Evolutionary conservation across 2,888 invertebrate species (phyloP), one percentile per base, ranked within the genome.

Genomic region (Aphrophora alni): DNA sequence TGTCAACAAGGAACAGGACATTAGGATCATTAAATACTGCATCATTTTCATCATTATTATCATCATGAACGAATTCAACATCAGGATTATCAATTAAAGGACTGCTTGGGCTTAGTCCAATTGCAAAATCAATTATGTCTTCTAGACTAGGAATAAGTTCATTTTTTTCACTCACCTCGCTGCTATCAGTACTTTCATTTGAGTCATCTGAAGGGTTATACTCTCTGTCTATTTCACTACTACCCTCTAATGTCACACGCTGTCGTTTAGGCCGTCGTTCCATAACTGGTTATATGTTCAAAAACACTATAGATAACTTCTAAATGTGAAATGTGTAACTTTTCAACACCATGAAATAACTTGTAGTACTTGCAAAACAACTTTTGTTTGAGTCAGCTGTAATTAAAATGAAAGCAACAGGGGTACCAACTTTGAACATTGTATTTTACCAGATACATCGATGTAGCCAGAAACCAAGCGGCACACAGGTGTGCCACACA

Each of bases 401-500:
- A 44, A 44, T 44, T 4, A 44, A 44, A 44, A 44, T 14, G 12
- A 44, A 44, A 14, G 44, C 44, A 44, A 44, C 17, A 44, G 44
- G 44, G 44, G 17, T 17, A 44, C 44, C 44, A 44, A 44, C 44
- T 44, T 44, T 44, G 44, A 38, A 33, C 12, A 28, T 38, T 74
- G 33, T 28, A 21, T 38, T 73, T 73, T 24, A 24, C 38, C 44
- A n/a, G n/a, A 74, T n/a, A 74, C 38, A 74, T n/a, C 44, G 74
- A 38, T 25, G 51, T 75, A 75, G 38, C 25, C 21, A 75, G 38
- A 44, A 73, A 73, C 51, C 75, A 26, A 51, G 75, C 59, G n/a
- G 51, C 59, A 75, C 51, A 51, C 75, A 75, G 12, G 51, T 44
- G 25, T 44, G 59, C 75, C 75, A 75, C 27, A 51, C 51, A 75